phyloP scores from a whole-genome alignment of 2,113 vertebrate genomes.

The Indicator indicator region DNA sequence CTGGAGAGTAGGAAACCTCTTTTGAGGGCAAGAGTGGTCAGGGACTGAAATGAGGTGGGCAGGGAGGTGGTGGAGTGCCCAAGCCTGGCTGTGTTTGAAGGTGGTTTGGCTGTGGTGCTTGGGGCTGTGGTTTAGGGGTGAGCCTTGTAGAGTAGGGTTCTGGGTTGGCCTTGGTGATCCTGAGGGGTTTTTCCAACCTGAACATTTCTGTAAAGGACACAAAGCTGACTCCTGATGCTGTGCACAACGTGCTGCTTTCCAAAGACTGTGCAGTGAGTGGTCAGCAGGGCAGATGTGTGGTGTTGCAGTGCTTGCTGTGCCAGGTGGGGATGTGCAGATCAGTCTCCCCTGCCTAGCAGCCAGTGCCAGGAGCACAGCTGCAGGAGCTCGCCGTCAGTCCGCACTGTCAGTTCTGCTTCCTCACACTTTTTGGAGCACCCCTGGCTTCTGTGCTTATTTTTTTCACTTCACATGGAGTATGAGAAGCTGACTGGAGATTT shows the following conservation, averaged over 20 bases:
- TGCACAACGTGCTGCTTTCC: not conserved
- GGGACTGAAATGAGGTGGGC: no score
- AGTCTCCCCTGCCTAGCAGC: not conserved
- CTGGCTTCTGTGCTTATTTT: slow-evolving; percentile 7
- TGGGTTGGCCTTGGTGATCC: no score
- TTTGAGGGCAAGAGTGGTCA: no score
- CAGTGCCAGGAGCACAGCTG: slow-evolving; percentile 33
- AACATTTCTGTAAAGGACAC: not conserved
- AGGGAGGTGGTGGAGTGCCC: no score
- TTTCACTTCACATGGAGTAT: slow-evolving; percentile 16
- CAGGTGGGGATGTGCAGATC: not conserved
- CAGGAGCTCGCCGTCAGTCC: not conserved
- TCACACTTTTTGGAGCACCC: slow-evolving; percentile 30
- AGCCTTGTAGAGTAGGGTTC: no score
- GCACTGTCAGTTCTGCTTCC: not conserved
- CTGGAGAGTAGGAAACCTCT: no score
- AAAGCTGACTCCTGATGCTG: not conserved
- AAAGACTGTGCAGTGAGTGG: not conserved
- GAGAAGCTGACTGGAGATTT: slow-evolving; percentile 56
- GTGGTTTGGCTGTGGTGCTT: no score
- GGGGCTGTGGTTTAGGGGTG: no score
- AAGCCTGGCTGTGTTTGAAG: no score
- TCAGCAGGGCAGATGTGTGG: not conserved
- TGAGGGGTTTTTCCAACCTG: no score
- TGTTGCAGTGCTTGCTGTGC: not conserved